These are phyloP conservation scores for Camponotus floridanus DNA, from an alignment of 1,140 invertebrate genomes.

Conservation along the genomic window DNA sequence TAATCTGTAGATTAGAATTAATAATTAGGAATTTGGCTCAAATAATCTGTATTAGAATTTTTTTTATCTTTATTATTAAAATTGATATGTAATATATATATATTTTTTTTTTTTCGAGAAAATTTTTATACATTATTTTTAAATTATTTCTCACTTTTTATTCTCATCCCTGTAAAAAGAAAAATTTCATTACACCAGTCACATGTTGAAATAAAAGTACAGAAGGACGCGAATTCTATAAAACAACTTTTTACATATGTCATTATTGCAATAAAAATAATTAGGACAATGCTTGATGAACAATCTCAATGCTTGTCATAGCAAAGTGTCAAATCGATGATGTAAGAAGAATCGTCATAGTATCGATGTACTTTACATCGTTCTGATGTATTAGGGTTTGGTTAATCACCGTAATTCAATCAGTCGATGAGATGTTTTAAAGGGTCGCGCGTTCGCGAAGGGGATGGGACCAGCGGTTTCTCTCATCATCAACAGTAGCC, in stretches of 20 bases:
- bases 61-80: not conserved
- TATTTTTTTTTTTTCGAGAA: too few relatives aligned
- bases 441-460: constrained; percentile 30
- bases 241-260: not conserved
- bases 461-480: constrained; percentile 15
- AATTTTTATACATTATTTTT: not conserved
- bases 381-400: constrained; percentile 5
- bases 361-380: constrained; percentile 19
- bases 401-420: constrained; percentile 53
- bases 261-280: too few relatives aligned
- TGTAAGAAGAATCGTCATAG: not conserved
- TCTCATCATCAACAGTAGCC: constrained; percentile 29
- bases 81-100: not conserved
- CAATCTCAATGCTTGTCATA: not conserved
- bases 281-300: not conserved
- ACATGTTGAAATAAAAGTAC: too few relatives aligned
- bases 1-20: too few relatives aligned
- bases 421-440: constrained; percentile 45
- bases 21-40: too few relatives aligned
- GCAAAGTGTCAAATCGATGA: not conserved
- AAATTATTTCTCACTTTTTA: not conserved
- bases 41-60: not conserved
- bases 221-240: too few relatives aligned
- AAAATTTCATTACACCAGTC: too few relatives aligned
- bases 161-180: too few relatives aligned